Evolutionary conservation across 2,888 invertebrate genomes (phyloP), one percentile per base, ranked within the genome.

Genomic region (Lomographa bimaculata): DNA sequence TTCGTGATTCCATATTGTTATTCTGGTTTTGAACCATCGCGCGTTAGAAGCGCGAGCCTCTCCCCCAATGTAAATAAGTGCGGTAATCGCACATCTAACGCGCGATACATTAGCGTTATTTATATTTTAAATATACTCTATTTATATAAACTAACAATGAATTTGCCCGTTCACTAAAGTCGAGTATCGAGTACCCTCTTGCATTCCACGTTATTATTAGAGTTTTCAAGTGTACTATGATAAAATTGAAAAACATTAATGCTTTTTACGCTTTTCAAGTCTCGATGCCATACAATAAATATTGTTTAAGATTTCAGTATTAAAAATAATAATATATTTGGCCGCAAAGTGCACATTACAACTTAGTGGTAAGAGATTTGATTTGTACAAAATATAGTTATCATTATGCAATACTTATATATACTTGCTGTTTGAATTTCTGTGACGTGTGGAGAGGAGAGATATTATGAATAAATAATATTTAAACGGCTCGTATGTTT

Each of bases 121-220:
- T 75, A 72, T 72, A 69, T 64, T 33, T 50, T 46, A 39, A 46
- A 71, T 71, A 71, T 72, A 71, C 67, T 63, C 56, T 75, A 76
- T 78, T 77, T 79, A 77, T 78, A 55, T 59, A 75, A 61, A 63
- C 60, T 69, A 71, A 67, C 63, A 64, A 67, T 70, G 59, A 61
- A 66, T 69, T 64, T 62, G 58, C 70, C 65, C 60, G 67, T 63
- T 23, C 6, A 16, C 10, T n/a, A 23, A 20, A 12, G 61, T 55
- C 60, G 53, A 46, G 57, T 57, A 57, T 67, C 58, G 64, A 64
- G 64, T 63, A 69, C 65, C 80, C 79, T 75, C 71, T 79, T 84
- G 86, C 86, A 87, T 87, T 87, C 87, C 86, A 85, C 75, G 66
- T 72, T 78, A 65, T 60, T 67, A 66, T 76, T 77, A 79, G 71